Conservation (phyloP, 2,113 vertebrate genomes). For the Pogona vitticeps region DNA sequence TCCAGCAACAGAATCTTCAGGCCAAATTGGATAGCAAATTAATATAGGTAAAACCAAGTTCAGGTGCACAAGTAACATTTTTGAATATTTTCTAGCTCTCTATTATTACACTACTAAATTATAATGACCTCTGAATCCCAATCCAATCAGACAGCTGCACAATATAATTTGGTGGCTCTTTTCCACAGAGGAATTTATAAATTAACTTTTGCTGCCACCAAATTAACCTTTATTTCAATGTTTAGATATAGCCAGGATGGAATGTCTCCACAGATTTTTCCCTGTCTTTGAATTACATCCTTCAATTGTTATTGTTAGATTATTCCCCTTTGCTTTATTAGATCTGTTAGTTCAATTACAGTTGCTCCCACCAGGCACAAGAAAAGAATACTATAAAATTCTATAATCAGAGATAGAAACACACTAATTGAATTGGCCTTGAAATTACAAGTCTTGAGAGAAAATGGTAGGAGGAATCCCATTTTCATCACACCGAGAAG, state of each 20-base stretch:
- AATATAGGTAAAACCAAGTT: background rate
- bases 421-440: background rate
- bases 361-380: background rate
- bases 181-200: background rate
- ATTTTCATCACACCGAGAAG: background rate
- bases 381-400: slow-evolving; percentile 3
- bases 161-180: slow-evolving; percentile 27
- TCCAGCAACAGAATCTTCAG: background rate
- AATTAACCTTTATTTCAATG: slow-evolving; percentile 20
- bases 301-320: slow-evolving; percentile 23
- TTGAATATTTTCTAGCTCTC: background rate
- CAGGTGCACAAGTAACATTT: slow-evolving; percentile 1
- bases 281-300: background rate
- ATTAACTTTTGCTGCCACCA: slow-evolving; percentile 28
- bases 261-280: background rate
- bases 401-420: slow-evolving; percentile 8
- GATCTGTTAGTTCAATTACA: background rate
- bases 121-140: slow-evolving; percentile 16
- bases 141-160: background rate
- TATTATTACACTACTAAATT: background rate
- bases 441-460: slow-evolving; percentile 10
- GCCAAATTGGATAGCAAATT: background rate
- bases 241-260: background rate
- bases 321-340: background rate
- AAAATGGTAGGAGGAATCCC: background rate